Evolutionary conservation across 53 echinoderm and acorn worm genomes (phyloP), one percentile per base, ranked within the genome.

Genomic region (Pentamera pediparva): DNA sequence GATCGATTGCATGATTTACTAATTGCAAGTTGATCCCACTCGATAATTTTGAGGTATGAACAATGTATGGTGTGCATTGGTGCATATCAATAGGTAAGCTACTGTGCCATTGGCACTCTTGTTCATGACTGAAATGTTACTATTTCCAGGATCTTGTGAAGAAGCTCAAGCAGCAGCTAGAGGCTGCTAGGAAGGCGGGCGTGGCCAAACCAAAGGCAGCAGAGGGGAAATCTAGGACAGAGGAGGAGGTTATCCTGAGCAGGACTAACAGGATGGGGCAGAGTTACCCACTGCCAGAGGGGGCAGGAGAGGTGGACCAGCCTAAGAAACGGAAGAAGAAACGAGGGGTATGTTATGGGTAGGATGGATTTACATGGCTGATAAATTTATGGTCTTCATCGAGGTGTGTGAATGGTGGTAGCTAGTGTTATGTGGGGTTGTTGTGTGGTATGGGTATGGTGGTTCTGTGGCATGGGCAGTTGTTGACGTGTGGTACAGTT

Each of bases 211-310:
- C 81, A 34, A 75, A 64, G 10, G 57, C 56, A 52, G 70, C 20
- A 29, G 41, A 59, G 5, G 37, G 28, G 41, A 76, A 63, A 39
- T 21, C 37, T 9, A 58, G 9, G 15, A 24, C 50, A 35, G 82
- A 80, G 33, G 79, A 85, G 40, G 88, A 88, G 40, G 86, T 96
- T 59, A 61, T 96, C 10, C 64, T 96, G 75, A 96, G 87, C 34
- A 76, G 88, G 52, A 86, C 85, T 18, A 88, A 96, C 74, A 76
- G 77, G 40, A 91, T 79, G 59, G 96, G 96, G 36, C 96, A 96
- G 78, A 91, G 96, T 57, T 96, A 86, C 86, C 96, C 96, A 28
- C 40, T 96, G 32, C 84, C 76, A 0, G 91, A 88, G 39, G 57
- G 69, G 41, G 75, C 82, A 2, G 81, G 79, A 39, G 21, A 64